Percentiles rank a stretch among this genome's conserved stretches.
Evolutionary conservation across 2,888 invertebrate species (phyloP).

Genomic region (Apotomis capreana): DNA sequence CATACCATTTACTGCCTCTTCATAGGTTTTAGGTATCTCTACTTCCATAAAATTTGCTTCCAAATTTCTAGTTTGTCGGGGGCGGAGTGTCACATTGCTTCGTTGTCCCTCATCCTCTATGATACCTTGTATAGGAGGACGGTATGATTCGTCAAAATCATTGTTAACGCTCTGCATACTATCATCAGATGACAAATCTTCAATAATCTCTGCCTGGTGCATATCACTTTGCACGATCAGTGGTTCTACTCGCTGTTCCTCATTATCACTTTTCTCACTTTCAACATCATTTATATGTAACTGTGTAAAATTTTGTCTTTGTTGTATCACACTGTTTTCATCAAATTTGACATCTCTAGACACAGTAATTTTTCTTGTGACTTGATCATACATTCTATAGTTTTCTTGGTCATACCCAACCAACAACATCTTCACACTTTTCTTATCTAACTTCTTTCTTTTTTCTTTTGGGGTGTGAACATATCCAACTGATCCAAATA

Average conservation of each 20-base stretch:
- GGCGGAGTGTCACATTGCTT: neutral
- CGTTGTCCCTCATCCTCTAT: neutral
- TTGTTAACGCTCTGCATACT: neutral
- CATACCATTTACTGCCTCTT: neutral
- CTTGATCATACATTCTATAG: slow-evolving; percentile 51
- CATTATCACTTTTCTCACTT: neutral
- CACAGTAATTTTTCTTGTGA: slow-evolving; percentile 44
- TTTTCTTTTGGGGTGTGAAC: slow-evolving; percentile 54
- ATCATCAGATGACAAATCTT: neutral
- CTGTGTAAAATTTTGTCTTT: neutral
- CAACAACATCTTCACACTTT: slow-evolving; percentile 48
- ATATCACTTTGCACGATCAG: neutral
- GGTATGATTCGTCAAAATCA: neutral
- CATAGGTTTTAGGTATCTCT: neutral
- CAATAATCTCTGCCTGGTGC: neutral
- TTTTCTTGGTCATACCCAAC: slow-evolving; percentile 54
- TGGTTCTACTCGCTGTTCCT: no score
- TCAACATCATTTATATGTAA: neutral
- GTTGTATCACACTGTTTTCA: slow-evolving; percentile 41
- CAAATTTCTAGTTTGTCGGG: neutral
- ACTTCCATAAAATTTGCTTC: neutral
- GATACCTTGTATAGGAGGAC: neutral
- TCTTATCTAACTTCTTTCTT: slow-evolving; percentile 48
- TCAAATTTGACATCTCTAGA: slow-evolving; percentile 50
- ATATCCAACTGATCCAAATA: slow-evolving; percentile 52